Conservation (phyloP, 2,888 invertebrate species). For the Aspidiotus rigidus region DNA sequence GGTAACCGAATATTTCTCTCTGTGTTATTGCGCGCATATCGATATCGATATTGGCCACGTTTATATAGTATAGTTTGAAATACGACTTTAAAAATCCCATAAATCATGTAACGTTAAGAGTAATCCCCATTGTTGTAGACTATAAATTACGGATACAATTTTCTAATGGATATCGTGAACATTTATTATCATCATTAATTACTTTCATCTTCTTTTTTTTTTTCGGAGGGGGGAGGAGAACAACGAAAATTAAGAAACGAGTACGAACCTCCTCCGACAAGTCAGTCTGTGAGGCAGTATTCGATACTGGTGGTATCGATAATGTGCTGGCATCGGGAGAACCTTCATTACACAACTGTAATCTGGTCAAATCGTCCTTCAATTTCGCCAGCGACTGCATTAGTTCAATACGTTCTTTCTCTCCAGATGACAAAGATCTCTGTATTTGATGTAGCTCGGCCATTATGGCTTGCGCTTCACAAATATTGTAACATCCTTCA, state of each 20-base stretch:
- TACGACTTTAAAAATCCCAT: neutral
- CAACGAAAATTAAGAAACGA: neutral
- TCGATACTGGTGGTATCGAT: conserved; percentile 74
- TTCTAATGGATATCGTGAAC: neutral
- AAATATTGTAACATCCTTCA: conserved; percentile 69
- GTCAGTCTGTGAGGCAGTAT: conserved; percentile 93
- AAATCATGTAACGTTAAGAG: neutral
- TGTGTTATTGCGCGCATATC: too few species aligned
- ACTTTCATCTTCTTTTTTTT: too few species aligned
- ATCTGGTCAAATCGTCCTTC: conserved; percentile 81
- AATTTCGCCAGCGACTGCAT: conserved; percentile 89
- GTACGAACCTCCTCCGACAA: conserved; percentile 65
- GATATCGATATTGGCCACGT: too few species aligned
- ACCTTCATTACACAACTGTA: conserved; percentile 59
- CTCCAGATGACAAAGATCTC: conserved; percentile 79
- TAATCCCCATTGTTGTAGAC: neutral
- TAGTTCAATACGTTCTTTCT: conserved; percentile 85
- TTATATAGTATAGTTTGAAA: too few species aligned
- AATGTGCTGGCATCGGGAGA: conserved; percentile 67
- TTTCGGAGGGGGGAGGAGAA: neutral
- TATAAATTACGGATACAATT: neutral
- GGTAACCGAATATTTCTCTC: too few species aligned
- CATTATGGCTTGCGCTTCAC: conserved; percentile 92
- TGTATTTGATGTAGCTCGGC: conserved; percentile 87
- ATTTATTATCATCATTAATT: too few species aligned